These are phyloP conservation scores for Andricus curvator DNA, from an alignment of 2,888 invertebrate genomes.

Conservation along the genomic window DNA sequence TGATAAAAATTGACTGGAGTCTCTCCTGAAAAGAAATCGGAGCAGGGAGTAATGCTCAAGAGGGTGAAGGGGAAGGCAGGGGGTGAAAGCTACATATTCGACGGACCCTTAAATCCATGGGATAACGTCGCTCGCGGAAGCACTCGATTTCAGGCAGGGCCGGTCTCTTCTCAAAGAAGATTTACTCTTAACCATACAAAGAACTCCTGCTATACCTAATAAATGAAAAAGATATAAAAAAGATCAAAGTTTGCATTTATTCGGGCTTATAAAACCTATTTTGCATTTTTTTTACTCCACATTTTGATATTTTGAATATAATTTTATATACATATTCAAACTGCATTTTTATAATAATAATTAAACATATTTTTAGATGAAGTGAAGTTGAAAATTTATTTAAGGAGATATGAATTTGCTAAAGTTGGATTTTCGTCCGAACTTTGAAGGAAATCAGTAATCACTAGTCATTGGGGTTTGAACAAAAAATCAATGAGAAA, in stretches of 20 bases:
- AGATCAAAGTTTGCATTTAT: constrained; percentile 32
- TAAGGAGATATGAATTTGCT: not conserved
- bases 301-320: not conserved
- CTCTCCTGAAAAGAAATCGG: constrained; percentile 52
- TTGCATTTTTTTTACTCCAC: not conserved
- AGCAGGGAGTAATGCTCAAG: constrained; percentile 46
- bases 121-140: constrained; percentile 65
- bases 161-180: constrained; percentile 39
- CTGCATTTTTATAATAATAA: too few species aligned
- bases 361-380: too few species aligned
- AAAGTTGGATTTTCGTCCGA: constrained; percentile 18
- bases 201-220: constrained; percentile 38
- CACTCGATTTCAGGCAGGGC: constrained; percentile 47
- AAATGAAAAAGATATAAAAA: constrained; percentile 35
- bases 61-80: constrained; percentile 56
- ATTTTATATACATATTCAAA: not conserved
- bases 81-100: constrained; percentile 59
- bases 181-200: constrained; percentile 35
- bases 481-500: constrained; percentile 50
- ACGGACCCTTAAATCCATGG: constrained; percentile 68
- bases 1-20: constrained; percentile 75
- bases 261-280: constrained; percentile 25
- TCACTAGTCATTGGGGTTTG: constrained; percentile 50
- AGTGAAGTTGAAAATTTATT: too few species aligned
- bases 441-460: constrained; percentile 59